Percentiles rank a stretch among this genome's conserved stretches.
These are phyloP conservation scores for Rugalucina vietnamica DNA, from an alignment of 2,888 invertebrate genomes.

Conservation along the genomic window DNA sequence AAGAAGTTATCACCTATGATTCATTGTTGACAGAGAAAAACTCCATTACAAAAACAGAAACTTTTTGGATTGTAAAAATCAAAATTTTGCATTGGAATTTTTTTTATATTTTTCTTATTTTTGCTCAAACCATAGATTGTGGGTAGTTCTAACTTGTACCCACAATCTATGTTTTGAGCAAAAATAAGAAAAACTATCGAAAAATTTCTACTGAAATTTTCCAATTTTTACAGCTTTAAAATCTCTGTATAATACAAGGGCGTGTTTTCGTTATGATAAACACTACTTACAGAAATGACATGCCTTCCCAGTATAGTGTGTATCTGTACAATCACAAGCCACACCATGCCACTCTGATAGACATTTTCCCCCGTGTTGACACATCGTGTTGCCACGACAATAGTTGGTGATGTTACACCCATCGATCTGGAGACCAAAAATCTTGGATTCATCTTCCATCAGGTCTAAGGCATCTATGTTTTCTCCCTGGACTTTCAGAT, in stretches of 20 bases:
- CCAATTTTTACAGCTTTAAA: neutral
- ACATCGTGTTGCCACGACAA: constrained; percentile 83
- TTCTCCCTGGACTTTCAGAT: constrained; percentile 78
- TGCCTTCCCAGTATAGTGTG: constrained; percentile 96
- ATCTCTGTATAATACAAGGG: neutral
- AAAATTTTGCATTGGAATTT: too few relatives aligned
- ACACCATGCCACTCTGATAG: constrained; percentile 93
- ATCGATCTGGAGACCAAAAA: constrained; percentile 76
- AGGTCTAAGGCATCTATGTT: constrained; percentile 80
- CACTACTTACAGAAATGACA: constrained; percentile 92
- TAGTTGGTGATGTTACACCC: constrained; percentile 80
- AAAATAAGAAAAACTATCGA: too few relatives aligned
- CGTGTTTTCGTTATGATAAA: neutral
- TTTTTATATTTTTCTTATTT: too few relatives aligned
- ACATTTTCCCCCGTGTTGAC: constrained; percentile 96
- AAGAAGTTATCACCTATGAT: too few relatives aligned
- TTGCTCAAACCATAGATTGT: too few relatives aligned
- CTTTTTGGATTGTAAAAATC: too few relatives aligned
- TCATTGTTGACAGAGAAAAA: too few relatives aligned
- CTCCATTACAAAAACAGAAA: too few relatives aligned
- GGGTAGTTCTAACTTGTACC: too few relatives aligned
- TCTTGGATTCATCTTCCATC: constrained; percentile 71
- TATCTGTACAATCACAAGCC: constrained; percentile 94
- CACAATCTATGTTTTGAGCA: too few relatives aligned
- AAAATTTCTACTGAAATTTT: too few relatives aligned